Percentiles rank a stretch among this genome's conserved stretches.
These are phyloP conservation scores for Nymphalis polychloros DNA, from an alignment of 2,888 invertebrate species.

Conservation along the genomic window DNA sequence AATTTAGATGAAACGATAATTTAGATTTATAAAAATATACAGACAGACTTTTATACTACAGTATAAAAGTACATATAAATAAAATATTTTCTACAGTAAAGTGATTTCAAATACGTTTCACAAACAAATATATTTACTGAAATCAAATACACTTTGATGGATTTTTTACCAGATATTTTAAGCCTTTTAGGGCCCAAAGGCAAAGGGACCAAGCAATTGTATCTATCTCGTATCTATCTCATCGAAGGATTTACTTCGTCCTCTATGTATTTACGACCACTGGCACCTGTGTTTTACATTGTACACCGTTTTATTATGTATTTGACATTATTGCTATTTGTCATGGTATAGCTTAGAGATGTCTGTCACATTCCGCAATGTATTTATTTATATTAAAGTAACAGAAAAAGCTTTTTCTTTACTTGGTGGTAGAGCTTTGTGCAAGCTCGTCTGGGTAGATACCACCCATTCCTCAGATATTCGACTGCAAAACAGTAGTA, in stretches of 20 bases:
- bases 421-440: too few species aligned
- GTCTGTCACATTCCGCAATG: background rate
- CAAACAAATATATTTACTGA: background rate
- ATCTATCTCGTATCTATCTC: constrained; percentile 11
- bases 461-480: too few species aligned
- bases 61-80: too few species aligned
- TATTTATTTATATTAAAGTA: too few species aligned
- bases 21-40: too few species aligned
- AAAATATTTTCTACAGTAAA: background rate
- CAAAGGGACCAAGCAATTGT: constrained; percentile 20
- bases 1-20: too few species aligned
- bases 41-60: too few species aligned
- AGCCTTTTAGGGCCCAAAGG: constrained; percentile 23
- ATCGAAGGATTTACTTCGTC: constrained; percentile 18
- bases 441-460: too few species aligned
- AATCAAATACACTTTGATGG: background rate
- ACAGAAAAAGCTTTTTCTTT: too few species aligned
- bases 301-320: constrained; percentile 1
- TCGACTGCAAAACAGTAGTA: too few species aligned
- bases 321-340: background rate
- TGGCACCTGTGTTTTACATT: background rate
- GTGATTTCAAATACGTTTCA: background rate
- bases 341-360: background rate
- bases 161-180: constrained; percentile 13
- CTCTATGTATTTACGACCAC: constrained; percentile 6